Base-by-base conservation (phyloP, 2,797 vertebrate genomes). In the Heterohyrax brucei region DNA sequence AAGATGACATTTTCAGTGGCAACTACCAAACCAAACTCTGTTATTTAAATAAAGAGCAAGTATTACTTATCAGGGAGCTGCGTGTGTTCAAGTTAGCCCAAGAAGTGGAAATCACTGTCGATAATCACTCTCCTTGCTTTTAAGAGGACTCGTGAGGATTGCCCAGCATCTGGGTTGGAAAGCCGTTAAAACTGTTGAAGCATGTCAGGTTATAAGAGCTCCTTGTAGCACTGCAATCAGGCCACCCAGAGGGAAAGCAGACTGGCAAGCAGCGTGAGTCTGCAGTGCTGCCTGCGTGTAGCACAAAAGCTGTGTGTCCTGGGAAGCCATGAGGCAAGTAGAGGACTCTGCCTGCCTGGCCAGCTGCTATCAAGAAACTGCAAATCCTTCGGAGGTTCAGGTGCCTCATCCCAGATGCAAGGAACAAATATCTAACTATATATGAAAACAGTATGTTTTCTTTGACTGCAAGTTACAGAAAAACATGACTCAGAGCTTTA, bases 1-100 rank as follows among this genome's bases (percentile, higher is more conserved):
- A 75, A 21, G 18, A 82, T 53, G 48, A 78, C 48, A 81, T 92
- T 77, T 61, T 85, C 93, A 85, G 26, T 81, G 50, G 30, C 78
- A 78, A 80, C 72, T 87, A 90, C 56, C 70, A 87, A 82, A 61
- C 70, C 22, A 7, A 95, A 95, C 93, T 61, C 80, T 97, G 78
- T 81, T 91, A 44, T 91, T 94, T 95, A 93, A 94, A 91, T 95
- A 89, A 96, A 94, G 77, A 95, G 83, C 84, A 61, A 87, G 44
- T 39, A 24, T 85, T 92, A 86, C 87, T 70, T 56, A 72, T 50
- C 44, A 91, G 48, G 18, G n/a, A 93, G 64, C 68, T 77, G 81
- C 66, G 77, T 76, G 56, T 88, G 70, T 78, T 92, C 59, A 91
- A 95, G 72, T 59, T 10, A 46, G 70, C 39, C 84, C 84, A 87